These are phyloP conservation scores for Cephus rjabovi DNA, from an alignment of 2,888 invertebrate genomes.

Conservation along the genomic window DNA sequence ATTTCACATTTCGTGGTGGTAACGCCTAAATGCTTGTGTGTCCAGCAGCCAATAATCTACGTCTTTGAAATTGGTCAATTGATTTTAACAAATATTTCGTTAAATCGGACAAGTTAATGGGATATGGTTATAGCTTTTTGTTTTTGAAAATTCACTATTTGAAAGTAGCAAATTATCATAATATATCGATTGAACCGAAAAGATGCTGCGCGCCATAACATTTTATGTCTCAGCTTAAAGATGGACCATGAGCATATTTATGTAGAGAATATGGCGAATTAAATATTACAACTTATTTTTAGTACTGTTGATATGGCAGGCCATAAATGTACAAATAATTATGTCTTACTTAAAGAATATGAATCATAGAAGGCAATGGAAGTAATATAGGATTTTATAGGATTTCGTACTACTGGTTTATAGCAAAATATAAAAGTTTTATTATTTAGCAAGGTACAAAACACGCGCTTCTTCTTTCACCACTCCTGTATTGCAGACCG, in stretches of 20 bases:
- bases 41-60: neutral
- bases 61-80: neutral
- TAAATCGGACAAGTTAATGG: neutral
- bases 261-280: neutral
- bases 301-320: neutral
- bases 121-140: neutral
- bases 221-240: neutral
- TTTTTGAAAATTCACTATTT: neutral
- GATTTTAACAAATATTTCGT: neutral
- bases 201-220: neutral
- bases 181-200: neutral
- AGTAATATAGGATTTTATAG: neutral
- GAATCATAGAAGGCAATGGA: neutral
- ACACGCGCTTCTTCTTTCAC: neutral
- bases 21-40: neutral
- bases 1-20: neutral
- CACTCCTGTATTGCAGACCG: neutral
- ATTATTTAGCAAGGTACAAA: conserved; percentile 2
- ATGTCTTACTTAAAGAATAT: neutral
- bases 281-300: neutral
- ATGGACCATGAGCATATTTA: neutral
- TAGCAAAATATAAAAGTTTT: conserved; percentile 1
- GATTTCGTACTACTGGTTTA: neutral
- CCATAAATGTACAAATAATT: neutral
- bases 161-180: neutral